phyloP scores from a whole-genome alignment of 30 jellyfish, hydroid and myxozoan species.

The Cassiopea xamachana region DNA sequence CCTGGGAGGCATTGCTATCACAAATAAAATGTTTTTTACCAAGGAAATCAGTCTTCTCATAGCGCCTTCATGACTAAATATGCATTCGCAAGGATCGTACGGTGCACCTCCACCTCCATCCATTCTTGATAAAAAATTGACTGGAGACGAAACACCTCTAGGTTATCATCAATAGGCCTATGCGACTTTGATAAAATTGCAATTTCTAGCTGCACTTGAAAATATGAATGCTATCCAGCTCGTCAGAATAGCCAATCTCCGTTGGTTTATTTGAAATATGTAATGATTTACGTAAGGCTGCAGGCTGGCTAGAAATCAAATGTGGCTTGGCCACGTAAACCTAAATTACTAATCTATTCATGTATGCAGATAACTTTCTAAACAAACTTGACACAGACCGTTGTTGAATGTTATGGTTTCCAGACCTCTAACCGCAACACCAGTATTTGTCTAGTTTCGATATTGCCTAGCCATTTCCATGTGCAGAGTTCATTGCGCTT shows the following conservation, averaged over 20 bases:
- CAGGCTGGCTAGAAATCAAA: background rate
- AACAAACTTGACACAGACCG: background rate
- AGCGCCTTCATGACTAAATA: slow-evolving; percentile 97
- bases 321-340: slow-evolving; percentile 21
- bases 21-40: slow-evolving; percentile 15
- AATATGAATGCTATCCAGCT: background rate
- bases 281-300: background rate
- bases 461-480: background rate
- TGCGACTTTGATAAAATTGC: background rate
- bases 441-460: background rate
- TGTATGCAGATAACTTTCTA: slow-evolving; percentile 3
- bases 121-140: slow-evolving; percentile 17
- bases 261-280: background rate
- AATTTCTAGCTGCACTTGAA: background rate
- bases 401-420: slow-evolving; percentile 24
- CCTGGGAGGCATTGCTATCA: no score
- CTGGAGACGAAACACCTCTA: background rate
- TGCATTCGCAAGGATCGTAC: slow-evolving; percentile 98
- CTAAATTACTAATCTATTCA: background rate
- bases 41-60: slow-evolving; percentile 93
- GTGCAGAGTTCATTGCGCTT: no score
- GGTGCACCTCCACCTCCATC: slow-evolving; percentile 86
- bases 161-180: background rate
- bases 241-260: background rate
- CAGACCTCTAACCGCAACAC: slow-evolving; percentile 20